A percentile compares a stretch with the other conserved stretches of the same genome.
Evolutionary conservation across 2,888 invertebrate species (phyloP).

Genomic region (Eurytoma adleriae): DNA sequence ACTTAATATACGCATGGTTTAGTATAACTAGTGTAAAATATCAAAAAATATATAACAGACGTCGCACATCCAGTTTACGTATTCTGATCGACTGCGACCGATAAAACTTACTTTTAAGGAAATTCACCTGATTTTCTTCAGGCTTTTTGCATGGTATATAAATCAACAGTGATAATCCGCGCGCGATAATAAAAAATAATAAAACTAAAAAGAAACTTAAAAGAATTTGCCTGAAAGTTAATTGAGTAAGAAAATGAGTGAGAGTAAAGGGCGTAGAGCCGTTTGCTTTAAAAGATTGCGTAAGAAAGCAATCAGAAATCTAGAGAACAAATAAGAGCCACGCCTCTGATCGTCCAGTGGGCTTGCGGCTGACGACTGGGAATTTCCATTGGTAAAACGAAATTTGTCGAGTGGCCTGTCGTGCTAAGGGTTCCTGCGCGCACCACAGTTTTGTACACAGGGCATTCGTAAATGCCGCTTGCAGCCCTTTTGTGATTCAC

Average conservation of each 20-base stretch:
- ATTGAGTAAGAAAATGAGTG: neutral
- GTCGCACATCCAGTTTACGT: too few species aligned
- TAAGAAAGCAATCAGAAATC: slow-evolving; percentile 74
- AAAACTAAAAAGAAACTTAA: neutral
- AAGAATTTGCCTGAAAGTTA: too few species aligned
- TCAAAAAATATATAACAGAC: too few species aligned
- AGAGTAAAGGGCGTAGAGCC: neutral
- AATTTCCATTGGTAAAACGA: slow-evolving; percentile 80
- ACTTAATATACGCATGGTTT: too few species aligned
- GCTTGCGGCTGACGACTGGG: slow-evolving; percentile 78
- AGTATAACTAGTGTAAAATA: too few species aligned
- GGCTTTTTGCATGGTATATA: too few species aligned
- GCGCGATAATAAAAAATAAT: neutral
- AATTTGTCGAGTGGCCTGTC: slow-evolving; percentile 84
- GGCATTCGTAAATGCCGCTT: slow-evolving; percentile 79
- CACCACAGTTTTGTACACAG: slow-evolving; percentile 82
- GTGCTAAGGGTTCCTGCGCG: slow-evolving; percentile 82
- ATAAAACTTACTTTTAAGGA: too few species aligned
- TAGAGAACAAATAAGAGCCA: slow-evolving; percentile 79
- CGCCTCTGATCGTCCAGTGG: slow-evolving; percentile 82
- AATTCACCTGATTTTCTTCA: too few species aligned
- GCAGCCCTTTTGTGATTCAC: slow-evolving; percentile 78
- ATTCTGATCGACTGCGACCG: too few species aligned
- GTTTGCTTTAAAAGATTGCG: neutral
- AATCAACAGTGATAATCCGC: too few species aligned